These are phyloP conservation scores for Tinea trinotella DNA, from an alignment of 2,888 invertebrate species.

Conservation along the genomic window DNA sequence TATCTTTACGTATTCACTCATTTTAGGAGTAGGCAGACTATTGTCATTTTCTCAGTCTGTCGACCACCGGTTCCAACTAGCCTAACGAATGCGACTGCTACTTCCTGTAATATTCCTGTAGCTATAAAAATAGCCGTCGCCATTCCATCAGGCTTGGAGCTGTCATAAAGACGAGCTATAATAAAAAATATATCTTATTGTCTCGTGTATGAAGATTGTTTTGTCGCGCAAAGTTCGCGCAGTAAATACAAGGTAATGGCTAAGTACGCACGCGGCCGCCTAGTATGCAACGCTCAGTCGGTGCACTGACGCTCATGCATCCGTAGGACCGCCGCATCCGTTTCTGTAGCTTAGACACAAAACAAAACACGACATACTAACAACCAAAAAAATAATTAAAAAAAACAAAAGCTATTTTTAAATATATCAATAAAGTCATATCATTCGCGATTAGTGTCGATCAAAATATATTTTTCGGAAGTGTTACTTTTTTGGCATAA, in stretches of 20 bases:
- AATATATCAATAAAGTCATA: slow-evolving; percentile 51
- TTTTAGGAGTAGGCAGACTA: too few relatives aligned
- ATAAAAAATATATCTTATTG: too few relatives aligned
- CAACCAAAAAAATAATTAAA: slow-evolving; percentile 48
- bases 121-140: too few relatives aligned
- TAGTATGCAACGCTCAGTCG: slow-evolving; percentile 69
- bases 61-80: too few relatives aligned
- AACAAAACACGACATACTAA: slow-evolving; percentile 62
- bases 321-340: slow-evolving; percentile 66
- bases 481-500: slow-evolving; percentile 35
- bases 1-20: too few relatives aligned
- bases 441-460: slow-evolving; percentile 46
- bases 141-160: too few relatives aligned
- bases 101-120: too few relatives aligned
- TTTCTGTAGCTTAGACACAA: slow-evolving; percentile 46
- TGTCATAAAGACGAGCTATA: too few relatives aligned
- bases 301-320: slow-evolving; percentile 73
- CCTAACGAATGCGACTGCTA: too few relatives aligned
- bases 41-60: too few relatives aligned
- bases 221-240: slow-evolving; percentile 41
- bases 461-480: slow-evolving; percentile 36
- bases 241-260: slow-evolving; percentile 73
- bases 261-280: slow-evolving; percentile 69
- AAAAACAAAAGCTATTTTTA: slow-evolving; percentile 43
- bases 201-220: slow-evolving; percentile 53